These are phyloP conservation scores for Microtus oregoni DNA, from an alignment of 2,113 vertebrate species.

Conservation along the genomic window DNA sequence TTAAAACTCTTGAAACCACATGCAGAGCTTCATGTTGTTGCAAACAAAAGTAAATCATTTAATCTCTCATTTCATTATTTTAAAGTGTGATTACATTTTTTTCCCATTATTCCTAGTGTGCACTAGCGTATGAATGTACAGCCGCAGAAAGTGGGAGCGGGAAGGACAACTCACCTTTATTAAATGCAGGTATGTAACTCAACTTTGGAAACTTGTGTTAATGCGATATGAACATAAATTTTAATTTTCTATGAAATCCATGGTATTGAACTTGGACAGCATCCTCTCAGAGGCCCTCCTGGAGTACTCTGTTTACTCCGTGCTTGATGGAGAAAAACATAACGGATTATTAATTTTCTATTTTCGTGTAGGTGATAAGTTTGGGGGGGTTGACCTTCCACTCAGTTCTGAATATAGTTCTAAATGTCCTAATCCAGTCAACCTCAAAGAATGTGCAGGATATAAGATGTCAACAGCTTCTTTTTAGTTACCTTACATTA, in stretches of 20 bases:
- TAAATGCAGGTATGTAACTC: constrained; percentile 91
- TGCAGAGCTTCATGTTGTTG: not conserved
- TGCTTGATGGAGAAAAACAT: not conserved
- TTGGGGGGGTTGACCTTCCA: not conserved
- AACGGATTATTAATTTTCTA: not conserved
- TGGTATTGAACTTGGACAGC: not conserved
- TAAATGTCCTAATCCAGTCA: not conserved
- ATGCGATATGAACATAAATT: not conserved
- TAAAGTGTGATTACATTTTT: not conserved
- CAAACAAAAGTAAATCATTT: not conserved
- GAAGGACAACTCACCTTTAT: constrained; percentile 91
- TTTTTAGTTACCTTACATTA: not conserved
- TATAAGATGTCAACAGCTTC: not conserved
- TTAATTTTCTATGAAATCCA: not conserved
- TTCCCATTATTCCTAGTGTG: constrained; percentile 88
- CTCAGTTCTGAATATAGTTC: not conserved
- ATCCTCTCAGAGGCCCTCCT: not conserved
- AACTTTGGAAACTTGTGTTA: not conserved
- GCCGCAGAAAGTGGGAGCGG: constrained; percentile 86
- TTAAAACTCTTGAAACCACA: not conserved
- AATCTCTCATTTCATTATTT: constrained; percentile 46
- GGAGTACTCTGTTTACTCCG: not conserved
- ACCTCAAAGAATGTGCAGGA: not conserved
- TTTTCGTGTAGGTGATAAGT: not conserved
- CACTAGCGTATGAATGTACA: constrained; percentile 92